phyloP scores from a whole-genome alignment of 1,140 invertebrate species.

The Choristoneura fumiferana region DNA sequence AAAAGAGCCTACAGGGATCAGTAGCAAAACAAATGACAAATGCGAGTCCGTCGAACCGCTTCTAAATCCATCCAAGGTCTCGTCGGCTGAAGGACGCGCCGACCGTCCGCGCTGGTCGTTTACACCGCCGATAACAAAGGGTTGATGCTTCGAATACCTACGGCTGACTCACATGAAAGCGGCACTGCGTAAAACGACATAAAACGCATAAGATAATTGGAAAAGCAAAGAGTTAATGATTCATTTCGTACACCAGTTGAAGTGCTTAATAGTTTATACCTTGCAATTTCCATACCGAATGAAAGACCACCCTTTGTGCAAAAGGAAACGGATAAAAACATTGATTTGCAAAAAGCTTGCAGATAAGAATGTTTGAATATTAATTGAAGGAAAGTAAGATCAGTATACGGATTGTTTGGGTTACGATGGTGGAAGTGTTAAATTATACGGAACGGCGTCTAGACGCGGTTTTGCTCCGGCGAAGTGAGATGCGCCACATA shows the following conservation, averaged over 20 bases:
- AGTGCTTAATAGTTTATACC: neutral
- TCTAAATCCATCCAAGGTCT: constrained; percentile 75
- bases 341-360: constrained; percentile 3
- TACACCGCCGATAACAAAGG: constrained; percentile 73
- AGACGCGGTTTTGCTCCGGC: constrained; percentile 68
- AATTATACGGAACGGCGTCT: constrained; percentile 54
- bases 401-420: constrained; percentile 41
- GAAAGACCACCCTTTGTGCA: constrained; percentile 52
- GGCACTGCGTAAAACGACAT: constrained; percentile 35
- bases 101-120: constrained; percentile 65
- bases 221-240: constrained; percentile 16
- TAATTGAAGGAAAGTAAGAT: constrained; percentile 48
- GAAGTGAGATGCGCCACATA: constrained; percentile 46
- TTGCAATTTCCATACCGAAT: constrained; percentile 24
- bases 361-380: constrained; percentile 20
- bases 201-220: constrained; percentile 28
- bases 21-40: constrained; percentile 61
- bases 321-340: constrained; percentile 31
- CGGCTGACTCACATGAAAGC: constrained; percentile 57
- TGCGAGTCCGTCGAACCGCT: constrained; percentile 65
- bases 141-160: constrained; percentile 51
- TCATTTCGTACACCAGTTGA: neutral
- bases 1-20: constrained; percentile 59
- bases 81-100: constrained; percentile 67
- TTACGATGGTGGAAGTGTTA: constrained; percentile 56